Evolutionary conservation across 2,797 vertebrate species (phyloP), one percentile per base, ranked within the genome.

Genomic region (Aselliscus stoliczkanus): DNA sequence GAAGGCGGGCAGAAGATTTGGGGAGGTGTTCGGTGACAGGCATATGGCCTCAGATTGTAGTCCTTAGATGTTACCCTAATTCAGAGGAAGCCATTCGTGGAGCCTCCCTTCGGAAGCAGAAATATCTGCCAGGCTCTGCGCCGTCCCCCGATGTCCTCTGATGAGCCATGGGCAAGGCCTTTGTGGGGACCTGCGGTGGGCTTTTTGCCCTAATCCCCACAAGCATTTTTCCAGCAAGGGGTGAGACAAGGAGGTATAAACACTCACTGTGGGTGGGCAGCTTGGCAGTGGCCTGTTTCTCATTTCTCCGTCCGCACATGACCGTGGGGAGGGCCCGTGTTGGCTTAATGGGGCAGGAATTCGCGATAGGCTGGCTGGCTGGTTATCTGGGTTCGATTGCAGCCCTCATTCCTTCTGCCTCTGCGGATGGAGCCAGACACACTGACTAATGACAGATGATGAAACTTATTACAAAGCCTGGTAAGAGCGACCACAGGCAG

Each of bases 151-250:
- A 1, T 4, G 6, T 27, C 50, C 42, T 39, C 27, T 13, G 31
- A 7, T 4, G 52, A 14, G n/a, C 42, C 1, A 11, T 15, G 4
- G 4, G 27, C 11, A 31, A 44, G 60, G 23, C 44, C 1, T 2
- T 13, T 2, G 0, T 9, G 8, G 70, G 62, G 7, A 1, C 4
- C 29, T 2, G 52, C 31, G 25, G 52, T 31, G 25, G 5, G n/a
- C 10, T 5, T 21, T 4, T 50, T 3, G 47, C 4, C 0, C 18
- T 2, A 3, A 14, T 1, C 1, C 50, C 5, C 4, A 21, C 0
- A 27, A 54, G 12, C 15, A 0, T 11, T 4, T 29, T 27, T 34
- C 69, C 17, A 7, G 29, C 10, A 3, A 64, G 69, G 47, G 42
- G 42, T 42, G 6, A 42, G 42, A 50, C 14, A 4, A 50, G 47